Evolutionary conservation across 92 coral and sea anemone genomes (phyloP).

Genomic region (Zoanthus sociatus): DNA sequence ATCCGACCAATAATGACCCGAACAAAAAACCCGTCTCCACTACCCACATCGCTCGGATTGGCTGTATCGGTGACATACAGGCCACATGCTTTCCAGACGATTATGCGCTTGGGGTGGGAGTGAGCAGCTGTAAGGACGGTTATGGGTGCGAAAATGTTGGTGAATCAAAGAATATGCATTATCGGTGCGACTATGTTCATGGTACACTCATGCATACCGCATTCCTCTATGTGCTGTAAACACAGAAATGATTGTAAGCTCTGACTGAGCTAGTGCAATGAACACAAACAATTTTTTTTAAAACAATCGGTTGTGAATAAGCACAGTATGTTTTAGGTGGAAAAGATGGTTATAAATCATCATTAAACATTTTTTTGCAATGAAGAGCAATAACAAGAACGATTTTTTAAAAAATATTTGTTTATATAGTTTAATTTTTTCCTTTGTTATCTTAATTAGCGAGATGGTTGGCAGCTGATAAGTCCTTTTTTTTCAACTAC

Average conservation of each 20-base stretch:
- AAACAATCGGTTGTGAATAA: no score
- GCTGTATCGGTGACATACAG: slow-evolving; percentile 87
- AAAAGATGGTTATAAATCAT: no score
- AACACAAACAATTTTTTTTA: no score
- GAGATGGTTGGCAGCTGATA: no score
- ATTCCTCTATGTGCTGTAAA: slow-evolving; percentile 74
- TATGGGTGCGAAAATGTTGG: slow-evolving; percentile 87
- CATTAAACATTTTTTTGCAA: no score
- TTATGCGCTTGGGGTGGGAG: slow-evolving; percentile 92
- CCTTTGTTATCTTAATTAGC: no score
- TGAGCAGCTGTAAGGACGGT: slow-evolving; percentile 92
- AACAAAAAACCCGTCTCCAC: slow-evolving; percentile 74
- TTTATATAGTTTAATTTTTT: no score
- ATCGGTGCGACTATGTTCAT: slow-evolving; percentile 86
- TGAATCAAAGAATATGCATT: slow-evolving; percentile 87
- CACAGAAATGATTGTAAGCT: neutral
- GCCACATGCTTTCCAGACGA: slow-evolving; percentile 93
- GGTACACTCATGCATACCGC: slow-evolving; percentile 90
- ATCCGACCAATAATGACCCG: slow-evolving; percentile 77
- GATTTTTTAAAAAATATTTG: no score
- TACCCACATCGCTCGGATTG: slow-evolving; percentile 86
- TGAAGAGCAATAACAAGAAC: no score
- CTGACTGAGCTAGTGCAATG: no score
- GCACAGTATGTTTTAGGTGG: no score
- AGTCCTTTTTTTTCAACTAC: no score